Evolutionary conservation across 2,797 vertebrate genomes (phyloP), one percentile per base, ranked within the genome.

Genomic region (Clarias fuscus): DNA sequence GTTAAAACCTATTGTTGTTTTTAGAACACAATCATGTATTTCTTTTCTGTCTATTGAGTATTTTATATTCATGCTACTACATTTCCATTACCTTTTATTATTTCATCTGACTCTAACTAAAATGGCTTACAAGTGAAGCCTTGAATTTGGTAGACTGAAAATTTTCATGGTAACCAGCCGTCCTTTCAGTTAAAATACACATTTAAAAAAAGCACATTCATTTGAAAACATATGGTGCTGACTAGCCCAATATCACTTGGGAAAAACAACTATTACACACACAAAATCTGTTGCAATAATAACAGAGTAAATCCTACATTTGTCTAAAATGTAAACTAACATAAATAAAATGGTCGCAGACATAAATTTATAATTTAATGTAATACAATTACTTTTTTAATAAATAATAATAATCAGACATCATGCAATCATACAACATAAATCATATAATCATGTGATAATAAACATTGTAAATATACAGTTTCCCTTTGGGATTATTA

Each of bases 1-100:
- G 30, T 59, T 59, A 78, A 1, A 30, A 70, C 76, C 56, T 70
- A 24, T 58, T 48, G 71, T 80, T 85, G 76, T 58, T 78, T 48
- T 72, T 30, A 61, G 24, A 70, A 27, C 33, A 85, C 70, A 85
- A 79, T n/a, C 84, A 67, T 84, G 43, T 33, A 73, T 43, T 73
- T 73, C 14, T 13, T 64, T 75, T 72, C 24, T 48, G 33, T 84
- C 37, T 24, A 22, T 15, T 58, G 24, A 73, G 56, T 61, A 14
- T 37, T 61, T 71, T 7, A 58, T 83, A n/a, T 43, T 61, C n/a
- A 20, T 20, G 24, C n/a, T 30, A 67, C 27, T 67, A 67, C 65
- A 67, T 67, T 67, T 67, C 27, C 27, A 5, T 67, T 30, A 67
- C 65, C 27, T 30, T 67, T 30, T 67, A 5, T 15, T 30, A 14